Percentiles rank a stretch among this genome's conserved stretches.
phyloP scores from a whole-genome alignment of 2,797 vertebrate species.

The Eurystomus glaucurus region DNA sequence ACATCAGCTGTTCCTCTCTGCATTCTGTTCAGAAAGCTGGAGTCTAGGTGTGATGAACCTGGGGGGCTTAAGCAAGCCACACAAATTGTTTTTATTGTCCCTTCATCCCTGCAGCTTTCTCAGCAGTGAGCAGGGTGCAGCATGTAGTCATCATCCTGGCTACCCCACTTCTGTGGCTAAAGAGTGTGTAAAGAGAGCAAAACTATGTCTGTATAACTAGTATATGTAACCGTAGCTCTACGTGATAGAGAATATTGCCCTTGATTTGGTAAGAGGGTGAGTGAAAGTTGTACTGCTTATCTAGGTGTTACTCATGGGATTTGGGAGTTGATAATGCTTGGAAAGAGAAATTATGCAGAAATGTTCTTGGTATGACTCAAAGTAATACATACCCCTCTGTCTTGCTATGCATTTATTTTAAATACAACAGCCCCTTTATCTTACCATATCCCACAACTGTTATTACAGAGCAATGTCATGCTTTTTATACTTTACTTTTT shows the following conservation, averaged over 20 bases:
- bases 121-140: neutral
- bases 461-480: neutral
- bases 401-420: neutral
- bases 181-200: neutral
- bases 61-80: neutral
- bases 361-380: neutral
- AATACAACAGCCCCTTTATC: neutral
- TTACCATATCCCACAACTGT: neutral
- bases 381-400: neutral
- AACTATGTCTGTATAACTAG: neutral
- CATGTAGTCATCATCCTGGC: fast-evolving
- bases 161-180: neutral
- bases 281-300: neutral
- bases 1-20: neutral
- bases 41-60: neutral
- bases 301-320: neutral
- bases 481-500: neutral
- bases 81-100: neutral
- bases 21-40: neutral
- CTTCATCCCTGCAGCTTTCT: neutral
- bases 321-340: neutral
- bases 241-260: neutral
- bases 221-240: neutral
- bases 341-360: neutral
- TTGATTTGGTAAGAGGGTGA: neutral